A percentile compares a stretch with the other conserved stretches of the same genome.
phyloP scores from a whole-genome alignment of 2,113 vertebrate species.

The western clawed frog (Xenopus tropicalis) region DNA sequence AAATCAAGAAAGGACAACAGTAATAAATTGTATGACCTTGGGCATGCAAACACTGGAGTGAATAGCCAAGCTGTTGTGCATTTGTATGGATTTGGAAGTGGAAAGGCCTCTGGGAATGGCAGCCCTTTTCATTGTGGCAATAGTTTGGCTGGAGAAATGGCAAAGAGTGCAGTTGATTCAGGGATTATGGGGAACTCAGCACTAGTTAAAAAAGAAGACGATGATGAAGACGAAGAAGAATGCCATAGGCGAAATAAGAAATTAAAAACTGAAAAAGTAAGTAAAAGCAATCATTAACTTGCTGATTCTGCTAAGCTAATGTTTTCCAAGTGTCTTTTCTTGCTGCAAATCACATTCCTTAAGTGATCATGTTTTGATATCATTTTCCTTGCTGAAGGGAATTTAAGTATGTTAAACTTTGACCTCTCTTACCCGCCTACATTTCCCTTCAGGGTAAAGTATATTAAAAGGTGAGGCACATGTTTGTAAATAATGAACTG shows the following conservation, averaged over 20 bases:
- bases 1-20: slow-evolving; percentile 76
- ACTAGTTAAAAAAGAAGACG: slow-evolving; percentile 71
- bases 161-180: slow-evolving; percentile 75
- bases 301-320: background rate
- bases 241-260: slow-evolving; percentile 82
- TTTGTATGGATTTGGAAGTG: slow-evolving; percentile 71
- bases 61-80: slow-evolving; percentile 70
- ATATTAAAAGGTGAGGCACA: background rate
- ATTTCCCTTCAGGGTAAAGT: background rate
- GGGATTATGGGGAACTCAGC: slow-evolving; percentile 80
- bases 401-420: slow-evolving; percentile 15
- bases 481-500: background rate
- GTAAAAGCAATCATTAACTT: slow-evolving; percentile 41
- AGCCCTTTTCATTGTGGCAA: slow-evolving; percentile 76
- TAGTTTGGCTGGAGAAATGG: slow-evolving; percentile 67
- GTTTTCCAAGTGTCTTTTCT: background rate
- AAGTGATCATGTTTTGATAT: background rate
- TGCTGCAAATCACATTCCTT: background rate
- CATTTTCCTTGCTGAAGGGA: background rate
- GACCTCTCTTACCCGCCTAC: slow-evolving; percentile 2
- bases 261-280: slow-evolving; percentile 89
- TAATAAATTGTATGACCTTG: slow-evolving; percentile 73
- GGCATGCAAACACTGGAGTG: slow-evolving; percentile 64
- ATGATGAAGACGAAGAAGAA: slow-evolving; percentile 54
- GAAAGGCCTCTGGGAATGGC: slow-evolving; percentile 68